phyloP scores from a whole-genome alignment of 2,888 invertebrate genomes.

The Drepanosiphum platanoidis region DNA sequence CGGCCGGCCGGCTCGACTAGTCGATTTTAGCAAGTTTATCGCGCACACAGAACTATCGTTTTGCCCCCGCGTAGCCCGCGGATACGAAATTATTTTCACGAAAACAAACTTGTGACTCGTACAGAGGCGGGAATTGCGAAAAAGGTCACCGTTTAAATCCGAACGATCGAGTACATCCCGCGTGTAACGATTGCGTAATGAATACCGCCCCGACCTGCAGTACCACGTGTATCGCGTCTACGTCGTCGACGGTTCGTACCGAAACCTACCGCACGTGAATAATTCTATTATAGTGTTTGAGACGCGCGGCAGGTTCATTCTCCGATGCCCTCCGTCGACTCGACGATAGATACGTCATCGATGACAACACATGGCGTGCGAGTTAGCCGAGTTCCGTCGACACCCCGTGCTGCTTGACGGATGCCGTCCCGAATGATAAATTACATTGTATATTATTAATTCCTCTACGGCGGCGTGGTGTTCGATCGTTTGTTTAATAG shows the following conservation, averaged over 20 bases:
- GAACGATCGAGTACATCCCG: too few relatives aligned
- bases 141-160: too few relatives aligned
- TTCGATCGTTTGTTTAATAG: conserved; percentile 25
- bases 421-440: neutral
- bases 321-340: neutral
- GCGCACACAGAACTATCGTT: too few relatives aligned
- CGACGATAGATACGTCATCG: conserved; percentile 7
- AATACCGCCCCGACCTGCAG: too few relatives aligned
- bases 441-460: conserved; percentile 14
- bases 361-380: neutral
- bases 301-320: neutral
- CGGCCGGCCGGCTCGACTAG: too few relatives aligned
- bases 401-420: neutral
- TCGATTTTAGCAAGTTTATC: too few relatives aligned
- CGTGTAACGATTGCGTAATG: too few relatives aligned
- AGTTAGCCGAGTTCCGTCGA: neutral
- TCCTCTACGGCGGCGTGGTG: neutral
- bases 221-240: neutral
- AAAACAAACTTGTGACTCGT: too few relatives aligned
- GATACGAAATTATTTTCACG: too few relatives aligned
- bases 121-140: too few relatives aligned
- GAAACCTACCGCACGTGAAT: neutral
- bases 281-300: conserved; percentile 12
- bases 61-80: too few relatives aligned
- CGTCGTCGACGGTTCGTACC: neutral